Evolutionary conservation across 2,888 invertebrate species (phyloP), one percentile per base, ranked within the genome.

Genomic region (Leuctra nigra): DNA sequence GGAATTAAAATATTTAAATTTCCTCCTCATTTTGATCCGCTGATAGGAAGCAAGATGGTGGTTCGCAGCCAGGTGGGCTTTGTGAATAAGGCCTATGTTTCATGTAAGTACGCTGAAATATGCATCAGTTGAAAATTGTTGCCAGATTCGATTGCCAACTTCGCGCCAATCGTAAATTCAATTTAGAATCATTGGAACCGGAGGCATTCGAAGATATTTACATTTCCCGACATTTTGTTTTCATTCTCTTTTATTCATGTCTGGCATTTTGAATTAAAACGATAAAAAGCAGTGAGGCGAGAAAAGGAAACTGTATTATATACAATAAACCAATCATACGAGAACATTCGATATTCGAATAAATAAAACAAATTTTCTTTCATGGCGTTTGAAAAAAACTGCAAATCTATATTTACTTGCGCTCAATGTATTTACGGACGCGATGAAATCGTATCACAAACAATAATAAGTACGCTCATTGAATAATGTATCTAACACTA

Each of bases 1-100:
- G 35, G 35, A 47, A 50, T 50, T 50, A 33, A 50, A 20, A 50
- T 50, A 50, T 50, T 50, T 50, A 33, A 50, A 50, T 50, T 50
- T 35, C 50, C 16, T n/a, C 25, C 35, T 14, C 7, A 14, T 38
- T 4, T 7, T 4, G 38, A 38, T 38, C 11, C 20, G 20, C 41
- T 4, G 29, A 29, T 11, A 29, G 29, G 6, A 29, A 6, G 11
- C 6, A 29, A 29, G 29, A 29, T 11, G 29, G 6, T 7, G 7
- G 29, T 7, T 29, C 29, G 29, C 29, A 6, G 29, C 29, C 29
- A 29, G 11, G 7, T 7, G 7, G 11, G 29, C 29, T 11, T 7
- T 11, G 29, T 4, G 4, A 6, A 50, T 35, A 35, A n/a, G n/a
- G n/a, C n/a, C n/a, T n/a, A n/a, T n/a, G n/a, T n/a, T n/a, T n/a